Evolutionary conservation across 1,140 invertebrate species (phyloP), one percentile per base, ranked within the genome.

Genomic region (Ceratosolen fusciceps): DNA sequence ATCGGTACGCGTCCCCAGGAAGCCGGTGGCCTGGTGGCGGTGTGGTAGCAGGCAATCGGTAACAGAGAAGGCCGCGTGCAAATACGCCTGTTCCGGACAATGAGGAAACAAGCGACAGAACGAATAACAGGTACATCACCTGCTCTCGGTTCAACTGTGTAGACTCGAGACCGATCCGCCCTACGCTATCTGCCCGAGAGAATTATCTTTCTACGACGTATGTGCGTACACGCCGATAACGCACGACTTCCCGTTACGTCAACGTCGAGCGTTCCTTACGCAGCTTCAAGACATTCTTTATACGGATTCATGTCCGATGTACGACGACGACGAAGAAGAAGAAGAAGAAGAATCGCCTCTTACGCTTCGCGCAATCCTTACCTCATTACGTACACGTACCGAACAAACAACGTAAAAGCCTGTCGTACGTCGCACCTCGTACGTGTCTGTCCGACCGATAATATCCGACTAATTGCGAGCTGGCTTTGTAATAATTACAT

Each of bases 121-220:
- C 10, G 54, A 65, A 65, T 65, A 37, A 67, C 60, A 8, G 26
- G 24, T n/a, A 68, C 34, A 74, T 82, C 80, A 77, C 72, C 79
- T 56, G 76, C 34, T 65, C 37, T 65, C 60, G 16, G 31, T 65
- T n/a, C n/a, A 65, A 65, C 34, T 65, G 37, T 12, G 26, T n/a
- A n/a, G n/a, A n/a, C 31, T 65, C n/a, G n/a, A 65, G 31, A 65
- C 5, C 31, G 21, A 37, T 37, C 34, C n/a, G n/a, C n/a, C n/a
- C n/a, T n/a, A 21, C 21, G 10, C 31, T 58, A 8, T 56, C 47
- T 58, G n/a, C 31, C 39, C n/a, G 14, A 65, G 37, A 74, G n/a
- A 58, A 74, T 29, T 74, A n/a, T n/a, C n/a, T n/a, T 10, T 37
- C 14, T 54, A 47, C 24, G 21, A 7, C 47, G 72, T 74, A 43